A percentile compares a stretch with the other conserved stretches of the same genome.
phyloP scores from a whole-genome alignment of 2,113 vertebrate genomes.

The Ctenomys sociabilis region DNA sequence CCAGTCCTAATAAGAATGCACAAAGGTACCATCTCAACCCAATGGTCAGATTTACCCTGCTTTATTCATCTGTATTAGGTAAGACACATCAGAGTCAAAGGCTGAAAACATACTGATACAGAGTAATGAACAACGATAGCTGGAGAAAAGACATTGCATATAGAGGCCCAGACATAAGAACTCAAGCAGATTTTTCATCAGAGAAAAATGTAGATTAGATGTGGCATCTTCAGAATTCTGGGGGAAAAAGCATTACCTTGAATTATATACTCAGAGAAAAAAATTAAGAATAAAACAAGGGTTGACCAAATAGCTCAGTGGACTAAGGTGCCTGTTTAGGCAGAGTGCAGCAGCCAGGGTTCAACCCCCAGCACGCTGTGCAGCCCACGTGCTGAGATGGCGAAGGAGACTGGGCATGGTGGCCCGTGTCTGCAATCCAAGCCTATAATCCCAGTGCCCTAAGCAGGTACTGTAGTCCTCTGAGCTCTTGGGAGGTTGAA shows the following conservation, averaged over 20 bases:
- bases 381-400: too few relatives aligned
- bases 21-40: not conserved
- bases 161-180: not conserved
- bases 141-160: not conserved
- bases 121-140: slow-evolving; percentile 16
- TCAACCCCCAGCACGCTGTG: too few relatives aligned
- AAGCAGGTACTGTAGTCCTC: too few relatives aligned
- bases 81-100: not conserved
- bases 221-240: not conserved
- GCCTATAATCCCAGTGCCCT: too few relatives aligned
- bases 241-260: not conserved
- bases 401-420: too few relatives aligned
- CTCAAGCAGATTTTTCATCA: not conserved
- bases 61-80: not conserved
- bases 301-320: too few relatives aligned
- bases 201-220: not conserved
- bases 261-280: not conserved
- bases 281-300: not conserved
- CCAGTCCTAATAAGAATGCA: not conserved
- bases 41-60: not conserved
- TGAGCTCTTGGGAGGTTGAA: too few relatives aligned
- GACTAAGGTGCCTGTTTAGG: too few relatives aligned
- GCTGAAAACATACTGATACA: not conserved
- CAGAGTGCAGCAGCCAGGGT: too few relatives aligned
- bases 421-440: too few relatives aligned